Conservation (phyloP, 2,888 invertebrate species). For the Macrostomum cliftonense region DNA sequence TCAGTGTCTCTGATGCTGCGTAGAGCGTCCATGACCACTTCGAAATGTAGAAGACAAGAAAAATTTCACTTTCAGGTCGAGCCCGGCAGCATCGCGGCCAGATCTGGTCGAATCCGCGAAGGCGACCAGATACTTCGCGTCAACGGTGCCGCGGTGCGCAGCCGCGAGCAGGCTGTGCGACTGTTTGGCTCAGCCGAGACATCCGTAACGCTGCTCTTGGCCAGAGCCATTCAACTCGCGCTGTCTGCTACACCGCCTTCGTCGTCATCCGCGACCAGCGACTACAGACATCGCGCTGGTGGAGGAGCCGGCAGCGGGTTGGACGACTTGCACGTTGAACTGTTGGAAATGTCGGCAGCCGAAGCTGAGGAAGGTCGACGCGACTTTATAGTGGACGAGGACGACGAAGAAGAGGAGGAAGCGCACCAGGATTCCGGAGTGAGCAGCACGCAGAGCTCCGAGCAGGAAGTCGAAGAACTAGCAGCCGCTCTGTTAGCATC, state of each 20-base stretch:
- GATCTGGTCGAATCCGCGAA: conserved; percentile 35
- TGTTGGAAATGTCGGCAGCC: conserved; percentile 16
- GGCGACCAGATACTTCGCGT: conserved; percentile 40
- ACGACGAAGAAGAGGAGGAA: not conserved
- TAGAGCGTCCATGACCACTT: too few species aligned
- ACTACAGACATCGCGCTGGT: too few species aligned
- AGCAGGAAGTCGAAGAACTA: too few species aligned
- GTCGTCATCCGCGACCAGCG: not conserved
- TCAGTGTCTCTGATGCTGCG: too few species aligned
- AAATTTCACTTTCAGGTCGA: too few species aligned
- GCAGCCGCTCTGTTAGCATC: too few species aligned
- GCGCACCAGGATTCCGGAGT: too few species aligned
- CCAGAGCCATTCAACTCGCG: conserved; percentile 28
- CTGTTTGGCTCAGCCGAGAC: conserved; percentile 29
- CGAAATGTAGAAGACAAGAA: too few species aligned
- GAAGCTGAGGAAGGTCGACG: not conserved
- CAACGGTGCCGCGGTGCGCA: conserved; percentile 34
- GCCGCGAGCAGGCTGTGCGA: conserved; percentile 34
- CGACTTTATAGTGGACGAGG: not conserved
- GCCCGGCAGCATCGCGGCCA: conserved; percentile 34
- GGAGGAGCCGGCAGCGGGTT: conserved; percentile 15
- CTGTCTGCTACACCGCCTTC: conserved; percentile 9
- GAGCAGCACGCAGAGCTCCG: too few species aligned
- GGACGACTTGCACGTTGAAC: conserved; percentile 26
- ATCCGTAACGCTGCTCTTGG: conserved; percentile 33